Conservation (phyloP, 53 echinoderm and acorn worm species). For the Paracentrotus lividus region DNA sequence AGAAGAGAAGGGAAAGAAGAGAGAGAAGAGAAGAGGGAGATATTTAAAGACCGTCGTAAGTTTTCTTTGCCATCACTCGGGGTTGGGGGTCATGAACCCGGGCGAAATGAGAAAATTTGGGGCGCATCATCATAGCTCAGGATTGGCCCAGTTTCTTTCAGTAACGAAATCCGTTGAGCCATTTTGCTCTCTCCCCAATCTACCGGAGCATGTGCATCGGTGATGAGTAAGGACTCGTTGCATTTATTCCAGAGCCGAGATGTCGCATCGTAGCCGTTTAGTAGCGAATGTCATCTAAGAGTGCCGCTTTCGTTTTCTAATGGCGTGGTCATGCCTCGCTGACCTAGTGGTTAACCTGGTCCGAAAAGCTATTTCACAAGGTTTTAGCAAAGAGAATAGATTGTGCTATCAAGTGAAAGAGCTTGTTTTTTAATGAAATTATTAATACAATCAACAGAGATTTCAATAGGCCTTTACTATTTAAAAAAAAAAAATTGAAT, state of each 20-base stretch:
- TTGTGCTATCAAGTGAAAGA: background rate
- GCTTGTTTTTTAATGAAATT: background rate
- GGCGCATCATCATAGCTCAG: constrained; percentile 57
- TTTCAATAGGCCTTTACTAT: background rate
- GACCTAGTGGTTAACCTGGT: background rate
- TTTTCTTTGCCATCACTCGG: constrained; percentile 58
- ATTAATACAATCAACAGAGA: background rate
- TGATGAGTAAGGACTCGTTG: constrained; percentile 60
- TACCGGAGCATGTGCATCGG: constrained; percentile 48
- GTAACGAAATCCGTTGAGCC: constrained; percentile 59
- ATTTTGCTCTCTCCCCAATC: background rate
- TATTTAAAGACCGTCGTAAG: constrained; percentile 19
- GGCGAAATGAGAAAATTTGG: constrained; percentile 66
- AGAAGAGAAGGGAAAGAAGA: background rate
- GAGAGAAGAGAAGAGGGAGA: constrained; percentile 1
- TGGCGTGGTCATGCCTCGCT: background rate
- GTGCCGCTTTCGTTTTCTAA: background rate
- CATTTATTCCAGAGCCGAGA: background rate
- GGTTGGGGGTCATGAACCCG: constrained; percentile 54
- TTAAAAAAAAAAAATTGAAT: too few relatives aligned
- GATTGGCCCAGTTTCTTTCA: constrained; percentile 69
- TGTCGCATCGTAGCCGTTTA: background rate
- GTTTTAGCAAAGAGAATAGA: background rate
- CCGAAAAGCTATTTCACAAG: background rate
- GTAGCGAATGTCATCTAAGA: constrained; percentile 11